These are phyloP conservation scores for Corapipo altera DNA, from an alignment of 2,113 vertebrate species.

Conservation along the genomic window DNA sequence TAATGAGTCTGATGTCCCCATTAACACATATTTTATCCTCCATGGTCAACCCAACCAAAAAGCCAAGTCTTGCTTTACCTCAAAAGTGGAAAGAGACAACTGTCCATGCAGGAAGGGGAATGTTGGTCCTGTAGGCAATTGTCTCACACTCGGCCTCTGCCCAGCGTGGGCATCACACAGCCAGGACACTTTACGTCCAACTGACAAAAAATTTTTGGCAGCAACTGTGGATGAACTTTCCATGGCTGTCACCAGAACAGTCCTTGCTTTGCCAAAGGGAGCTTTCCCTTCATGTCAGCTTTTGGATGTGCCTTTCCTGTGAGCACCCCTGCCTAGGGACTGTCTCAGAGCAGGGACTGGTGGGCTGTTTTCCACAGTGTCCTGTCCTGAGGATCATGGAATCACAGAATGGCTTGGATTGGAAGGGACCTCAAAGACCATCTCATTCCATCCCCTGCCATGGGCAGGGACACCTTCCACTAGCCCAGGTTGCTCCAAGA, in stretches of 20 bases:
- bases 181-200: neutral
- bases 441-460: neutral
- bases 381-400: neutral
- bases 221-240: neutral
- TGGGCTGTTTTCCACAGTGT: neutral
- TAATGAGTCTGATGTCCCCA: neutral
- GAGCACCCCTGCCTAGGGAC: neutral
- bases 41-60: neutral
- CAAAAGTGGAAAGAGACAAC: neutral
- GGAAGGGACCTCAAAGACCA: neutral
- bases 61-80: neutral
- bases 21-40: neutral
- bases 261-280: neutral
- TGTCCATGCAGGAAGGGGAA: neutral
- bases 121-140: neutral
- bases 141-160: neutral
- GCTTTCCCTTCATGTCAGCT: neutral
- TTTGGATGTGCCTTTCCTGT: neutral
- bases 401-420: neutral
- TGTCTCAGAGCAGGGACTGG: neutral
- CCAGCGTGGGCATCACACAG: neutral
- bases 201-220: neutral
- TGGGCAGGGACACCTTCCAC: neutral
- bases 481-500: neutral
- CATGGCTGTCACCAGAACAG: neutral